Base-by-base conservation (phyloP, 2,797 vertebrate species). In the Pygocentrus nattereri region DNA sequence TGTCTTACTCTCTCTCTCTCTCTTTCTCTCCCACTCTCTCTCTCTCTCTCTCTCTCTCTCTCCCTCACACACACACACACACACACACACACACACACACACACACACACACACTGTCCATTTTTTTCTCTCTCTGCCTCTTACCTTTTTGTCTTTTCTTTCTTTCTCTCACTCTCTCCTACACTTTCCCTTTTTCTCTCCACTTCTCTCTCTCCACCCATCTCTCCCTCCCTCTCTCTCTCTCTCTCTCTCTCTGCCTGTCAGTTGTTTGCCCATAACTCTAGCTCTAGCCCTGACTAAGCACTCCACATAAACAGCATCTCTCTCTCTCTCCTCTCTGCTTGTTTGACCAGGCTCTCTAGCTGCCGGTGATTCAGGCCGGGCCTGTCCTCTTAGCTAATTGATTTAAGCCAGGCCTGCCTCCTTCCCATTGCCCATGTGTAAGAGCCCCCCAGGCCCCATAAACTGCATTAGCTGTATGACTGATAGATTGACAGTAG, bases 301-400 rank as follows among this genome's bases (percentile, higher is more conserved):
- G 85, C 80, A 68, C 23, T 80, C 50, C 30, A 16, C 62, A 30
- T 79, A 74, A 38, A 30, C 79, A 74, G 38, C 67, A 4, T 61
- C 76, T 74, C 78, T 84, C 54, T 56, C 21, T 67, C 59, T 54
- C 77, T 72, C 54, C 58, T 87, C 68, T 56, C 75, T 64, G 11
- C 74, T 67, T 44, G 62, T 87, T 88, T 71, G 83, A 71, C 79
- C 75, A 70, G 58, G 69, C 54, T 11, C n/a, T n/a, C 18, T 30
- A 50, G 52, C 82, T 34, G 69, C 59, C 79, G 90, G 86, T 92
- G 88, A 93, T 93, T 93, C 93, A 93, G 87, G 89, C 89, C 85
- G 90, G 90, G 89, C 92, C 89, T 93, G 87, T 91, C 90, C 92
- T 94, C 83, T 93, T 93, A 91, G 92, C 91, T 94, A 94, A 95